Evolutionary conservation across 2,888 invertebrate species (phyloP), one percentile per base, ranked within the genome.

Genomic region (Andrena bucephala): DNA sequence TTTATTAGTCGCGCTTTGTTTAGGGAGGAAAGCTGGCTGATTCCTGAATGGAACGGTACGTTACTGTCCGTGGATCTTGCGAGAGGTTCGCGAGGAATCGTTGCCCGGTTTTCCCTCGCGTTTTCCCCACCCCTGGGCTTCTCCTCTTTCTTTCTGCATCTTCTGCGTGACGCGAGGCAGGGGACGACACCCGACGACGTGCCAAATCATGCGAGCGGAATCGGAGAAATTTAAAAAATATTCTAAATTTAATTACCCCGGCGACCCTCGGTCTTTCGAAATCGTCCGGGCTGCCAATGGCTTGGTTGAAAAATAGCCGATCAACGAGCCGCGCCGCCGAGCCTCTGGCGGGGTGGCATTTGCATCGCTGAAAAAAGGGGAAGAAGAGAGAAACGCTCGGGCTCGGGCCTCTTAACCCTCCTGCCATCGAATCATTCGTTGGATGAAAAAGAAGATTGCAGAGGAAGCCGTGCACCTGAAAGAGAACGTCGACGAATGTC

Each of bases 151-250:
- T 75, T 70, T 65, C 66, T 48, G 50, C 54, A 52, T 66, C 27
- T 48, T 60, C 57, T 52, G 29, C 48, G 69, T 59, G 57, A 75
- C 36, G 63, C 78, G 72, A 71, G 68, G 70, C 77, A 77, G 24
- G 33, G 31, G 82, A 75, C 80, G 36, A 63, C 52, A 80, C 72
- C 57, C 85, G 75, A 74, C 79, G 75, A 74, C 85, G 91, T 93
- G 94, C 94, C 94, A 94, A 94, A 93, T 93, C 92, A 93, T 92
- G 87, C 93, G 90, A 91, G 89, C 90, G 93, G 94, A 94, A 94
- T 94, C 90, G 92, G 91, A 93, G 91, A 94, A 94, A 94, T 94
- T 94, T 93, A 93, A 94, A 94, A 94, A 94, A 93, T 94, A 94
- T 94, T 94, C 94, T 94, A 94, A 94, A 93, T 94, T 94, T 93